A percentile compares a stretch with the other conserved stretches of the same genome.
Evolutionary conservation across 1,140 invertebrate genomes (phyloP).

Genomic region (Polypedilum pembai): DNA sequence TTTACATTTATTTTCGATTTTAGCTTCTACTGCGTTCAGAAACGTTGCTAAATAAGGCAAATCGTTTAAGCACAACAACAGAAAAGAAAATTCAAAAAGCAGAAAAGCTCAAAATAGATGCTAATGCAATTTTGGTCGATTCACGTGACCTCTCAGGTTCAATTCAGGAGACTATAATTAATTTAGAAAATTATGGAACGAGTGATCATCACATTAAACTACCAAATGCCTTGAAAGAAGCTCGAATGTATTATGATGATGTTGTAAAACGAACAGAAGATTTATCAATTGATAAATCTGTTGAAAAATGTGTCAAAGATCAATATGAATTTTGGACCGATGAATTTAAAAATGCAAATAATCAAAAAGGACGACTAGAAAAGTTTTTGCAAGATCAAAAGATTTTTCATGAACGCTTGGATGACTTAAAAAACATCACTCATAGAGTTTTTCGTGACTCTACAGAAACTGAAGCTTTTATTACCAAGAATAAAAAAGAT

Average conservation of each 20-base stretch:
- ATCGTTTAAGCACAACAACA: conserved; percentile 35
- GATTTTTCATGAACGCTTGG: conserved; percentile 38
- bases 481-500: conserved; percentile 33
- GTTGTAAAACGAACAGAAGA: conserved; percentile 37
- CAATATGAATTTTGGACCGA: conserved; percentile 39
- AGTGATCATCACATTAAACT: conserved; percentile 39
- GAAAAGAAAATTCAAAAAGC: conserved; percentile 37
- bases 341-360: conserved; percentile 39
- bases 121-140: background rate
- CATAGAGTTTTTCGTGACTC: background rate
- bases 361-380: conserved; percentile 40
- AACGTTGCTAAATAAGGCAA: conserved; percentile 18
- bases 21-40: background rate
- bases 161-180: conserved; percentile 35
- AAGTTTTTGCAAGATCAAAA: conserved; percentile 40
- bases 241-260: conserved; percentile 38
- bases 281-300: conserved; percentile 35
- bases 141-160: conserved; percentile 24
- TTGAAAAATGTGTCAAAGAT: conserved; percentile 38
- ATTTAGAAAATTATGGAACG: conserved; percentile 37
- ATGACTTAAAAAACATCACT: conserved; percentile 35
- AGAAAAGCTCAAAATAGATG: conserved; percentile 32
- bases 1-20: background rate
- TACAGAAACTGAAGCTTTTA: conserved; percentile 2
- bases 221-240: conserved; percentile 39